Base-by-base conservation (phyloP, 2,113 vertebrate species). In the Actinemys pallida region DNA sequence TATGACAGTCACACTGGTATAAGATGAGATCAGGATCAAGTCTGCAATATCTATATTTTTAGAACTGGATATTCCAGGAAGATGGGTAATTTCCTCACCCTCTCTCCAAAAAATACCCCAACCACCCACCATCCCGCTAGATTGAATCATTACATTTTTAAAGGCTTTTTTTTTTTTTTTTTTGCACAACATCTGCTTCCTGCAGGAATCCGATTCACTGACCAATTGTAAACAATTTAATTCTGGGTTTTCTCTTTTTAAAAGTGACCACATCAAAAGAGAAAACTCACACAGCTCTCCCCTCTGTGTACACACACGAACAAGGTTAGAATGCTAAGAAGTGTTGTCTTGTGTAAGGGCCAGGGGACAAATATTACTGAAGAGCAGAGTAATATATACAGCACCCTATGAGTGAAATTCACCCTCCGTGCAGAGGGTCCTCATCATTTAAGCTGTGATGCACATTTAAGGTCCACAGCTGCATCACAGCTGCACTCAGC, bases 31-130 rank as follows among this genome's bases (percentile, higher is more conserved):
- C 91, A 95, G 39, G 88, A 86, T 79, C 84, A 59, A 16, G 50
- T 52, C 59, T 92, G 6, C 35, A 95, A 62, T 42, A 49, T 45
- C 82, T 62, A 78, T 59, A 96, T 92, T 93, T 97, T 86, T 47
- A 81, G 80, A 88, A 95, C 85, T 81, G 65, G 87, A 92, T 94
- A 84, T 97, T 97, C 90, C 96, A 98, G 97, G 94, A 98, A 98
- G 95, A 96, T 27, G 45, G 49, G 22, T 90, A 96, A 97, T 94
- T 97, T 97, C 97, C 84, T 59, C 84, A 39, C 54, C 42, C 20
- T 9, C 12, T 84, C 8, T 85, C 90, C 90, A 90, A 95, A 92
- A 56, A 76, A 59, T 24, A 9, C 10, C 57, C 35, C 69, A 87
- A 3, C 47, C 4, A 2, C 81, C 53, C 39, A 88, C 20, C 56